These are phyloP conservation scores for Alauda arvensis DNA, from an alignment of 2,797 vertebrate species.

Conservation along the genomic window DNA sequence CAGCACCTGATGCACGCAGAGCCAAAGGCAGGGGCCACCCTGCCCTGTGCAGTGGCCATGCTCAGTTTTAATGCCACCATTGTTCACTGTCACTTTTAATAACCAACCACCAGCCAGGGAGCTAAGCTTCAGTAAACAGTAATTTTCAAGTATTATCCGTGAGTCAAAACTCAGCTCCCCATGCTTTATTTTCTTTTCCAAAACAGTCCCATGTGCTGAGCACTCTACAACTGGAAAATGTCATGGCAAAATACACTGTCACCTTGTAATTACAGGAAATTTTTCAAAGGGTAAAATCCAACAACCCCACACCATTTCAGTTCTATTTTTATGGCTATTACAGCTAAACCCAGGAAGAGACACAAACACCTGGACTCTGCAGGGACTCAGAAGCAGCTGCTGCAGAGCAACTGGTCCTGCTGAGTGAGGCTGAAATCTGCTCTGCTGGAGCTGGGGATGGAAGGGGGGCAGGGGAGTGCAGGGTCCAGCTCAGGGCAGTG, in stretches of 20 bases:
- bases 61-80: background rate
- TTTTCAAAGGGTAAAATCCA: conserved; percentile 43
- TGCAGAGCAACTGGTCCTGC: background rate
- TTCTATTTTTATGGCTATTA: conserved; percentile 46
- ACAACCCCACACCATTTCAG: background rate
- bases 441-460: background rate
- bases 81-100: background rate
- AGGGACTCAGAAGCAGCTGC: background rate
- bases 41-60: background rate
- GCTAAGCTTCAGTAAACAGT: background rate
- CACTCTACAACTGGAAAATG: background rate
- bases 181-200: background rate
- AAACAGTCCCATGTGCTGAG: background rate
- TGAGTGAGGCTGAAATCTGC: background rate
- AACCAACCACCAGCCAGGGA: background rate
- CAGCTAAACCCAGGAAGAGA: background rate
- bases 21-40: background rate
- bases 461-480: background rate
- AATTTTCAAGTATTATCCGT: background rate
- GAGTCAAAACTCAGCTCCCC: background rate
- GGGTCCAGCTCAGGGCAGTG: background rate
- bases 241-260: background rate
- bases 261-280: conserved; percentile 60
- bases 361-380: background rate
- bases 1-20: background rate